Evolutionary conservation across 2,113 vertebrate species (phyloP).

Genomic region (Athene noctua): DNA sequence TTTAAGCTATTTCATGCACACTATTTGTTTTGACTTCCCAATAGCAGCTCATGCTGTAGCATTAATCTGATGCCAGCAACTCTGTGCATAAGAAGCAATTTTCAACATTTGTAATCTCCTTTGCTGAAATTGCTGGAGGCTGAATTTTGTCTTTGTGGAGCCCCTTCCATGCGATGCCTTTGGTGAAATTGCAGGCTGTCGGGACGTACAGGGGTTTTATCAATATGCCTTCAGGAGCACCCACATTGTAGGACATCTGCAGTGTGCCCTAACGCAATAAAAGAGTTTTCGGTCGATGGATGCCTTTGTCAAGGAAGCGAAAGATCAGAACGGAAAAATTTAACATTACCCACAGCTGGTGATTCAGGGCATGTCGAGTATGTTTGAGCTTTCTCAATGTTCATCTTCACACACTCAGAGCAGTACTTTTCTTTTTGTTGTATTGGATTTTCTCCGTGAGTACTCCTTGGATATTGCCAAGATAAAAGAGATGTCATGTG

Average conservation of each 20-base stretch:
- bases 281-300: neutral
- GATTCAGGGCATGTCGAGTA: neutral
- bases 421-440: neutral
- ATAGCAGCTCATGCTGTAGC: neutral
- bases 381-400: neutral
- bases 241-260: neutral
- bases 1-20: neutral
- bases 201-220: neutral
- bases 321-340: neutral
- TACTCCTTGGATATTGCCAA: neutral
- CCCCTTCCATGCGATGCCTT: neutral
- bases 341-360: neutral
- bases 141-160: neutral
- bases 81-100: neutral
- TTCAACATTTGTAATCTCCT: neutral
- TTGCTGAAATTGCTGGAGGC: neutral
- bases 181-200: neutral
- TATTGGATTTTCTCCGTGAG: neutral
- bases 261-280: neutral
- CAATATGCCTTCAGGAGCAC: neutral
- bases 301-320: neutral
- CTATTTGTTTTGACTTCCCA: neutral
- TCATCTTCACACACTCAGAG: neutral
- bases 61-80: neutral
- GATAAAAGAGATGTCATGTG: neutral